phyloP scores from a whole-genome alignment of 2,113 vertebrate species.

The Turdus rufiventris region DNA sequence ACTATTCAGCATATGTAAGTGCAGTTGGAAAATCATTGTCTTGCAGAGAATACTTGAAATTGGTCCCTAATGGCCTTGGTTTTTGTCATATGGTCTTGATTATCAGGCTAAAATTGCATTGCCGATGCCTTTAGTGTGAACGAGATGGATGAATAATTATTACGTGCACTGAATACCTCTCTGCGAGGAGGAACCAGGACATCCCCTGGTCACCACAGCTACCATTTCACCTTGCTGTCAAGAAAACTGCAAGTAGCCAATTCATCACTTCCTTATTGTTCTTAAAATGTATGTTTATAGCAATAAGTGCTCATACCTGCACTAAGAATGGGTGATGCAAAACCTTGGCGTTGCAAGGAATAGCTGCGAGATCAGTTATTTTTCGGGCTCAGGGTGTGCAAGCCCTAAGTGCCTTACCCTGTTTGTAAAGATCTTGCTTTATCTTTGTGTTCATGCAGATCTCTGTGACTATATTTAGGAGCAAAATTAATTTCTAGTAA shows the following conservation, averaged over 20 bases:
- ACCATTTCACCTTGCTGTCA: constrained; percentile 72
- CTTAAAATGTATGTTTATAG: constrained; percentile 16
- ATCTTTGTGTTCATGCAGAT: not conserved
- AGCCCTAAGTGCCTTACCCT: not conserved
- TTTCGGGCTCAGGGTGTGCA: not conserved
- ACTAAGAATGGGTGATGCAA: not conserved
- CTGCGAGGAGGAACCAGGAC: constrained; percentile 69
- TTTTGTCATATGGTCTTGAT: constrained; percentile 92
- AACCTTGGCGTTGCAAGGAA: not conserved
- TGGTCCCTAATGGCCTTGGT: constrained; percentile 88
- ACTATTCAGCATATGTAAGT: constrained; percentile 89
- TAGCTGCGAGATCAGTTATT: not conserved
- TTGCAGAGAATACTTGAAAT: constrained; percentile 88
- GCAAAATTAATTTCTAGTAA: not conserved
- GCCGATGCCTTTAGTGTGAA: constrained; percentile 82
- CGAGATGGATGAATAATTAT: constrained; percentile 88
- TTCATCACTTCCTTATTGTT: constrained; percentile 69
- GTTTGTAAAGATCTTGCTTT: not conserved
- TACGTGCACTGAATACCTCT: constrained; percentile 82
- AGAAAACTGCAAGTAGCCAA: constrained; percentile 67
- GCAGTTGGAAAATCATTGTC: constrained; percentile 89
- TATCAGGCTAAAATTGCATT: constrained; percentile 91
- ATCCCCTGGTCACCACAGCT: constrained; percentile 70
- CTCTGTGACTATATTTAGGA: not conserved
- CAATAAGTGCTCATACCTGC: not conserved